Evolutionary conservation across 2,113 vertebrate species (phyloP), one percentile per base, ranked within the genome.

Genomic region (Ardeotis arabs): DNA sequence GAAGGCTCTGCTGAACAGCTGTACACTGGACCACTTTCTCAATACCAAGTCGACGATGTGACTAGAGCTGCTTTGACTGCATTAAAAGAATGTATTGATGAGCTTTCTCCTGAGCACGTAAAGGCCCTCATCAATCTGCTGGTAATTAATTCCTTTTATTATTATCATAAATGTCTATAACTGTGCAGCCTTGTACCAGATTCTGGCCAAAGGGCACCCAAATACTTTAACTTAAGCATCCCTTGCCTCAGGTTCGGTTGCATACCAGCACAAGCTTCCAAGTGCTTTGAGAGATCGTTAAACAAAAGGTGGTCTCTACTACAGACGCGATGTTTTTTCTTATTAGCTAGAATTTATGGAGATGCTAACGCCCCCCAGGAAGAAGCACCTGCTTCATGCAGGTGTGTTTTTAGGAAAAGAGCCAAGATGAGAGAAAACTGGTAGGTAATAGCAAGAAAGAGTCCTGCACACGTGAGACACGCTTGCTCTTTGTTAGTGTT

Each of bases 401-500:
- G 75, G 28, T 63, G 49, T 23, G 35, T 19, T 70, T 28, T 19
- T 15, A 39, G 75, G 64, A 39, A 8, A 14, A 9, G 33, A 33
- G 66, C 75, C 75, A 39, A 33, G 39, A 14, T 3, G 16, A 44
- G 20, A 35, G 73, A 21, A 11, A 59, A 44, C 53, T 10, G 5
- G 1, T 3, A 6, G 63, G 45, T 7, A 52, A 35, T 1, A n/a
- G 55, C 25, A 22, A 60, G 45, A 22, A 5, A 37, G 56, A 15
- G 18, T 9, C 6, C 1, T 25, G 74, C 10, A 2, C 5, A 3
- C 0, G 45, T 9, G 47, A 14, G 47, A 14, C 47, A 0, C 41
- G 41, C 47, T 31, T 23, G 55, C 31, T 28, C 45, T 25, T 17
- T 18, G 64, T 23, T 5, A 9, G 72, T 4, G 23, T 15, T 56